phyloP scores from a whole-genome alignment of 2,797 vertebrate species.

The Nannoperca australis region DNA sequence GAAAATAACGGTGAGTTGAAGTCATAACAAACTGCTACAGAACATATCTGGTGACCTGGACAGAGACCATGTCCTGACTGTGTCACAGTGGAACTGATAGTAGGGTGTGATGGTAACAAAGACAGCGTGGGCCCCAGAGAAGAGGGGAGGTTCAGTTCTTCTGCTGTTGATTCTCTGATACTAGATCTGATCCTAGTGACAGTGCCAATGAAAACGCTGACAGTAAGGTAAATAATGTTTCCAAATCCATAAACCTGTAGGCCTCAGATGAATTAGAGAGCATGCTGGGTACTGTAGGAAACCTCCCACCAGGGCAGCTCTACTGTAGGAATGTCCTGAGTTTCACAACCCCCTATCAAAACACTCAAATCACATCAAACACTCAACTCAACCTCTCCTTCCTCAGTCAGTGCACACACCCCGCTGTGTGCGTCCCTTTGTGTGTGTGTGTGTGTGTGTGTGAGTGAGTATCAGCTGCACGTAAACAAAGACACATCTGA shows the following conservation, averaged over 20 bases:
- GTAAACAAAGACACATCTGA: slow-evolving; percentile 55
- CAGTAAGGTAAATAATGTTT: slow-evolving; percentile 14
- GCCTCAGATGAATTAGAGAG: slow-evolving; percentile 24
- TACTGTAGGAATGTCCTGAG: slow-evolving; percentile 6
- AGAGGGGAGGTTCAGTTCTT: background rate
- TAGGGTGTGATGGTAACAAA: slow-evolving; percentile 9
- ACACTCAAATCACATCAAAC: slow-evolving; percentile 15
- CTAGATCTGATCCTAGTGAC: background rate
- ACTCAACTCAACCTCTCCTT: background rate
- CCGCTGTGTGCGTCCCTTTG: background rate
- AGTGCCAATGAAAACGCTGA: background rate
- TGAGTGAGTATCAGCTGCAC: slow-evolving; percentile 48
- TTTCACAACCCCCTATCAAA: background rate
- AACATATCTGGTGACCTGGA: background rate
- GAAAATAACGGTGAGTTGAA: background rate
- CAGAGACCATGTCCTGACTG: slow-evolving; percentile 24
- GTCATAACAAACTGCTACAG: background rate
- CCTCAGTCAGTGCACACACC: background rate
- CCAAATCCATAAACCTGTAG: slow-evolving; percentile 1
- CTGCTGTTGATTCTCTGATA: slow-evolving; percentile 1
- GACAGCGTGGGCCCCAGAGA: background rate
- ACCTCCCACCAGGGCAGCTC: slow-evolving; percentile 5
- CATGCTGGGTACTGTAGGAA: slow-evolving; percentile 41
- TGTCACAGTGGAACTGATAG: slow-evolving; percentile 25
- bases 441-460: background rate